Percentiles rank a stretch among this genome's conserved stretches.
Evolutionary conservation across 2,888 invertebrate species (phyloP).

Genomic region (Spodoptera exigua): DNA sequence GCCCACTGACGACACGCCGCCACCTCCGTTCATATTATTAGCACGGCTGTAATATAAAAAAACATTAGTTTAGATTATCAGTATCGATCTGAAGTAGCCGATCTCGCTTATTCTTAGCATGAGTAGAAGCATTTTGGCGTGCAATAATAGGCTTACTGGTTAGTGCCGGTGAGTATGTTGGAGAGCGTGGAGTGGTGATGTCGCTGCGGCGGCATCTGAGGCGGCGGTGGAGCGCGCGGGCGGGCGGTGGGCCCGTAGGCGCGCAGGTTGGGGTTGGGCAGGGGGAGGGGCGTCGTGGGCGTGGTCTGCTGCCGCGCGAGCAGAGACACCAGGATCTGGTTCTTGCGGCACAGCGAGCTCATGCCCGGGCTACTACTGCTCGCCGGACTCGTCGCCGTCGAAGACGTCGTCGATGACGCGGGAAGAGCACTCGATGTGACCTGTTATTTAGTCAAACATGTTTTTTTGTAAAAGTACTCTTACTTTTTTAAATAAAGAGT

Average conservation of each 20-base stretch:
- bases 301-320: constrained; percentile 93
- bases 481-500: not conserved
- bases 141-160: constrained; percentile 61
- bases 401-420: constrained; percentile 82
- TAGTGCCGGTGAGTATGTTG: constrained; percentile 70
- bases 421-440: constrained; percentile 89
- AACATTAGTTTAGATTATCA: no score
- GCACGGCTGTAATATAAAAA: constrained; percentile 62
- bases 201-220: constrained; percentile 65
- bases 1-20: constrained; percentile 35
- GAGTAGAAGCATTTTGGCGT: not conserved
- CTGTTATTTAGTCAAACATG: constrained; percentile 61
- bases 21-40: constrained; percentile 75
- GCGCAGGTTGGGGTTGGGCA: constrained; percentile 91
- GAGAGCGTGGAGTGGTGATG: constrained; percentile 71
- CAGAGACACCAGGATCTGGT: constrained; percentile 95
- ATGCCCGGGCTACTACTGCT: constrained; percentile 68
- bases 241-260: constrained; percentile 68
- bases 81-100: no score
- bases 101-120: no score
- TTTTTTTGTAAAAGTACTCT: constrained; percentile 2
- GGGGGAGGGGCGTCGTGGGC: constrained; percentile 91
- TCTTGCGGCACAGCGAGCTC: constrained; percentile 94
- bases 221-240: constrained; percentile 69
- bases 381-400: constrained; percentile 52